Conservation (phyloP, 2,113 vertebrate species). For the Scatophagus argus region DNA sequence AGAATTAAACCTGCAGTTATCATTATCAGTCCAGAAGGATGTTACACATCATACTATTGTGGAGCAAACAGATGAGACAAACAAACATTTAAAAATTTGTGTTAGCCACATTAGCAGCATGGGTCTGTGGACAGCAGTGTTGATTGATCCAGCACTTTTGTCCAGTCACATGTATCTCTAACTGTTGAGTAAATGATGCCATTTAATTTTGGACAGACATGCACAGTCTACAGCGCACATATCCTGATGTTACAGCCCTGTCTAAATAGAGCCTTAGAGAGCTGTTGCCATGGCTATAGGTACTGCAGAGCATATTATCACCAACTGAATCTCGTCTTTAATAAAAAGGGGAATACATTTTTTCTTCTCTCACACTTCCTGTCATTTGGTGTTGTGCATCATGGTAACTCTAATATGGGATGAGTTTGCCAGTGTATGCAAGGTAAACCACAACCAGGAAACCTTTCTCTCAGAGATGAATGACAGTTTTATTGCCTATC, state of each 20-base stretch:
- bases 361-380: neutral
- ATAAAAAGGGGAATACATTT: neutral
- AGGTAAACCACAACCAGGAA: slow-evolving; percentile 19
- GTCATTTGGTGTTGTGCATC: slow-evolving; percentile 25
- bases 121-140: too few species aligned
- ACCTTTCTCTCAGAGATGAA: neutral
- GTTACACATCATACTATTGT: neutral
- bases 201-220: too few species aligned
- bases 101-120: too few species aligned
- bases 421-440: neutral
- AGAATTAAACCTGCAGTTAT: neutral
- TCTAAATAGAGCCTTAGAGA: neutral
- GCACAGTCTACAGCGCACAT: neutral
- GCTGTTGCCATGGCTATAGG: neutral
- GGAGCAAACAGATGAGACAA: neutral
- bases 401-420: slow-evolving; percentile 16
- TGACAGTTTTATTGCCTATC: slow-evolving; percentile 6
- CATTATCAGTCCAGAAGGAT: neutral
- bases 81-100: neutral
- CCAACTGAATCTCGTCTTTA: neutral
- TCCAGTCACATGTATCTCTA: too few species aligned
- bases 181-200: too few species aligned
- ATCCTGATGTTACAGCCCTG: neutral
- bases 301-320: neutral
- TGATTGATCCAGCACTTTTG: too few species aligned